These are phyloP conservation scores for Diplogasteroides magnus DNA, from an alignment of 1,140 invertebrate genomes.

Conservation along the genomic window DNA sequence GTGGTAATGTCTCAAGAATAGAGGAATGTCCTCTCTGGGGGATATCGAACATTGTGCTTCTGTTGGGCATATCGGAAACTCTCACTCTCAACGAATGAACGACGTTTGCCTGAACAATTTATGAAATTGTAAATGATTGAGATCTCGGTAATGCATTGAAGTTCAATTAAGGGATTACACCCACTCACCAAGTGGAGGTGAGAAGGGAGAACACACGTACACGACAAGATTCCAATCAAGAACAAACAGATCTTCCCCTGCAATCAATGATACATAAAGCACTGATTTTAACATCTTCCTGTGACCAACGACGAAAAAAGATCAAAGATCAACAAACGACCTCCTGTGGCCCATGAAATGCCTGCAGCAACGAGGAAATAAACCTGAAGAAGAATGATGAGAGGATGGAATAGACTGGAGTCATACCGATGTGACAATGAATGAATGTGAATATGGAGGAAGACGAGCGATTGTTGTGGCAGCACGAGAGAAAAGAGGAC, in stretches of 20 bases:
- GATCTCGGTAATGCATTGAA: too few relatives aligned
- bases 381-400: not conserved
- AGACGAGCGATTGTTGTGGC: not conserved
- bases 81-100: not conserved
- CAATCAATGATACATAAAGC: too few relatives aligned
- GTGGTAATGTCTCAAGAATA: too few relatives aligned
- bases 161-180: too few relatives aligned
- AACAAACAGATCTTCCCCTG: not conserved
- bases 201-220: not conserved
- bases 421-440: not conserved
- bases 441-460: not conserved
- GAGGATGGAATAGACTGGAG: too few relatives aligned
- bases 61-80: not conserved
- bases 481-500: not conserved
- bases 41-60: not conserved
- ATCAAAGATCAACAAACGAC: too few relatives aligned
- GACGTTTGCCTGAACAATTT: not conserved
- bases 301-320: too few relatives aligned
- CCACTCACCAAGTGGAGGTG: not conserved
- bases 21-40: not conserved
- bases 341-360: not conserved
- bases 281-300: too few relatives aligned
- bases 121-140: too few relatives aligned
- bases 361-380: not conserved
- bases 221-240: not conserved